These are phyloP conservation scores for Lucilia cuprina DNA, from an alignment of 1,140 invertebrate genomes.

Conservation along the genomic window DNA sequence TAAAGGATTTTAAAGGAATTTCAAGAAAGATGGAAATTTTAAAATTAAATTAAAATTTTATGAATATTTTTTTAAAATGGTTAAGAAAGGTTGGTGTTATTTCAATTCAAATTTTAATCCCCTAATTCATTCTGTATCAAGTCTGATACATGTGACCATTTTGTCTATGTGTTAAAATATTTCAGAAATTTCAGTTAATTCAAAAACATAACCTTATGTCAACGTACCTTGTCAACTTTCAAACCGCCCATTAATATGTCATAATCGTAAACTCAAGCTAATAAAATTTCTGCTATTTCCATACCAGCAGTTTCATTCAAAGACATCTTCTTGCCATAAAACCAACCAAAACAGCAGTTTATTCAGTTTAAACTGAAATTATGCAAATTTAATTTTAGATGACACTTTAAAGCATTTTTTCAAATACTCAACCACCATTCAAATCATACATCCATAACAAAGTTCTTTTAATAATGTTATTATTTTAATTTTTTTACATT, in stretches of 20 bases:
- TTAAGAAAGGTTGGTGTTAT: too few relatives aligned
- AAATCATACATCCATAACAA: background rate
- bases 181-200: too few relatives aligned
- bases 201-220: background rate
- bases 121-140: too few relatives aligned
- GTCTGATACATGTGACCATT: too few relatives aligned
- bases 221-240: background rate
- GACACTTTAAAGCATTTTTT: background rate
- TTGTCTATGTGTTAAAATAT: too few relatives aligned
- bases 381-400: constrained; percentile 18
- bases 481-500: background rate
- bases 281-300: background rate
- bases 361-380: constrained; percentile 5
- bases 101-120: too few relatives aligned
- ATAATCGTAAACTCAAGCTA: background rate
- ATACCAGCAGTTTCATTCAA: background rate
- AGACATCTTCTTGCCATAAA: too few relatives aligned
- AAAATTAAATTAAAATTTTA: background rate
- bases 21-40: background rate
- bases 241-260: background rate
- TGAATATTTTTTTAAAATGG: background rate
- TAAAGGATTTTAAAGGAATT: background rate
- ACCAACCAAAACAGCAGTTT: background rate
- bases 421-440: constrained; percentile 12
- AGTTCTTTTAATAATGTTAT: background rate